Evolutionary conservation across 2,797 vertebrate genomes (phyloP).

Genomic region (Myotis myotis): DNA sequence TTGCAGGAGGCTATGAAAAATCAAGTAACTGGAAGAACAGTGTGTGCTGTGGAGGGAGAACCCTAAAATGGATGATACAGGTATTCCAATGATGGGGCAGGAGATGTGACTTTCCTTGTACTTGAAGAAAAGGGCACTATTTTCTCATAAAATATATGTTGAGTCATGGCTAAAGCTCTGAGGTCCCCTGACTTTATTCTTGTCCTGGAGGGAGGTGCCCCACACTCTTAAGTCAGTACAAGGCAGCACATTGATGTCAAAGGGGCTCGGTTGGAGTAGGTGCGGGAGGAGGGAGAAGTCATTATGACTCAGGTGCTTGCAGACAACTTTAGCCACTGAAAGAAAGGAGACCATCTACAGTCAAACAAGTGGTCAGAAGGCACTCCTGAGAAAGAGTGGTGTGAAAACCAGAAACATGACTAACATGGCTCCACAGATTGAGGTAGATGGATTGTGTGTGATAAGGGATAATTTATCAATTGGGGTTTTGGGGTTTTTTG

Average conservation of each 20-base stretch:
- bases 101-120: background rate
- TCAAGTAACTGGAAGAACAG: conserved; percentile 57
- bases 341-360: background rate
- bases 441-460: background rate
- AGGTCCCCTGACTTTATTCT: background rate
- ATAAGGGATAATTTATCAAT: background rate
- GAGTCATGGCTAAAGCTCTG: background rate
- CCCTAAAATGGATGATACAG: conserved; percentile 1
- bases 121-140: background rate
- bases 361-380: background rate
- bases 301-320: background rate
- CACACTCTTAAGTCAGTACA: background rate
- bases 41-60: background rate
- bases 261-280: background rate
- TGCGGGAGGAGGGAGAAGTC: no score
- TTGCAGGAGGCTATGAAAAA: background rate
- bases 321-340: background rate
- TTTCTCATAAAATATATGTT: background rate
- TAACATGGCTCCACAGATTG: background rate
- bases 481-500: background rate
- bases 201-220: background rate
- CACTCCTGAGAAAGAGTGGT: background rate
- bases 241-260: background rate
- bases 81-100: background rate
- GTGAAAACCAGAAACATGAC: background rate